phyloP scores from a whole-genome alignment of 2,797 vertebrate species.

The Rhabdomys pumilio region DNA sequence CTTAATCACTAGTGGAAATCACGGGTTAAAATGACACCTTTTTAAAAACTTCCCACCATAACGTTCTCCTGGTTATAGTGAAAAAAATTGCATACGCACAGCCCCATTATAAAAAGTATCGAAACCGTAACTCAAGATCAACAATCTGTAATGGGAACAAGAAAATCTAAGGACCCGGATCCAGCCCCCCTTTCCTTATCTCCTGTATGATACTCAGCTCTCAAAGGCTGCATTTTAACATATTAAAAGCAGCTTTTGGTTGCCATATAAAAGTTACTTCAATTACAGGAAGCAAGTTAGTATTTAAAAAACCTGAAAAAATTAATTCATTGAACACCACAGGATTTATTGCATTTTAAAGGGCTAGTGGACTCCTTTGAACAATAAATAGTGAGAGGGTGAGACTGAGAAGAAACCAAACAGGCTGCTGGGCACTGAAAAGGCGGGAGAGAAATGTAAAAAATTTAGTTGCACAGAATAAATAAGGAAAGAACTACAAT shows the following conservation, averaged over 20 bases:
- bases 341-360: not conserved
- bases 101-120: conserved; percentile 56
- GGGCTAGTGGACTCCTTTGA: conserved; percentile 5
- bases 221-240: conserved; percentile 58
- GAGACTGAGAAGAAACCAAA: conserved; percentile 65
- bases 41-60: conserved; percentile 54
- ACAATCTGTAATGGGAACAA: conserved; percentile 30
- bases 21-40: conserved; percentile 54
- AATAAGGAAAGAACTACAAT: not conserved
- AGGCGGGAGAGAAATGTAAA: not conserved
- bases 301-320: conserved; percentile 35
- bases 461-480: conserved; percentile 1
- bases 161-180: conserved; percentile 49
- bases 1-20: conserved; percentile 54
- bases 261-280: not conserved
- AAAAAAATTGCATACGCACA: conserved; percentile 40
- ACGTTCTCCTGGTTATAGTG: not conserved
- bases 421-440: conserved; percentile 50
- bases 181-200: conserved; percentile 56
- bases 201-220: not conserved
- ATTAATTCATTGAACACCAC: not conserved
- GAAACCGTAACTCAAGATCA: conserved; percentile 53
- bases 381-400: conserved; percentile 49
- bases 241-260: conserved; percentile 65
- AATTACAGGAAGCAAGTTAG: conserved; percentile 38